Evolutionary conservation across 2,797 vertebrate species (phyloP).

Genomic region (Hydrophis major): DNA sequence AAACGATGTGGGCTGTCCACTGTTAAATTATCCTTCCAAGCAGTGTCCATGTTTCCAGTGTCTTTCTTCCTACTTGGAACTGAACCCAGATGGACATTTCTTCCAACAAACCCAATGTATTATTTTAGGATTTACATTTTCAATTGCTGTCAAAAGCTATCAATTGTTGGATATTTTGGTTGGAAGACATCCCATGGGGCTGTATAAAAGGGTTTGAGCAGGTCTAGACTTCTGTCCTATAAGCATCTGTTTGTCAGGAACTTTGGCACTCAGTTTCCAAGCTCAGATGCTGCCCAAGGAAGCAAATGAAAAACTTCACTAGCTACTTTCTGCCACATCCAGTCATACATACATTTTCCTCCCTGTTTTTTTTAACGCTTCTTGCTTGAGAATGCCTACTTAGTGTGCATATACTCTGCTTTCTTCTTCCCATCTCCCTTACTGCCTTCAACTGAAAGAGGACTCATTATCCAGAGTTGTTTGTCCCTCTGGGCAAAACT

Average conservation of each 20-base stretch:
- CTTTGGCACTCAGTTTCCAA: neutral
- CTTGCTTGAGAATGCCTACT: neutral
- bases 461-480: neutral
- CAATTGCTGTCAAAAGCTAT: no score
- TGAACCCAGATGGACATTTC: no score
- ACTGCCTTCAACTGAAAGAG: neutral
- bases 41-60: no score
- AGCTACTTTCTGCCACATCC: neutral
- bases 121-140: neutral
- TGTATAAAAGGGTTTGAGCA: neutral
- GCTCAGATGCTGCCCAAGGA: neutral
- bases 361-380: neutral
- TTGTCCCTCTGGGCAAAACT: neutral
- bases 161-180: neutral
- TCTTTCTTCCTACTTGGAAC: no score
- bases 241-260: neutral
- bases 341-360: neutral
- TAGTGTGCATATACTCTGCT: neutral
- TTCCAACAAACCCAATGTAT: neutral
- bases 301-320: neutral
- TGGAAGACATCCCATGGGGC: neutral
- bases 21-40: no score
- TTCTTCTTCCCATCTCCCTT: neutral
- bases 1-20: no score
- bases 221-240: neutral